Conservation (phyloP, 2,888 invertebrate genomes). For the Lycocerus yunnanus region DNA sequence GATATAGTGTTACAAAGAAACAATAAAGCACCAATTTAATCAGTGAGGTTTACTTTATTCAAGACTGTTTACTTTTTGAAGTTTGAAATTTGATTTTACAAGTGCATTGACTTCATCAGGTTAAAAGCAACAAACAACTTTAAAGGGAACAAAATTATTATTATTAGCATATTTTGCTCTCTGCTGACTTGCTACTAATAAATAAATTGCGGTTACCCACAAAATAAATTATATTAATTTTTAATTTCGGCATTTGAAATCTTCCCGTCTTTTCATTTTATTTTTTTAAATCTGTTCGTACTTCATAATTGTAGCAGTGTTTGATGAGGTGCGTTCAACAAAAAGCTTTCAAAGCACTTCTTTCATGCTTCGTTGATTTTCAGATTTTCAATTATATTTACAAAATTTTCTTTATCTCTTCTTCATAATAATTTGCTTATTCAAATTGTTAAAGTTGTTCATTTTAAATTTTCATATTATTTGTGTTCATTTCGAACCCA, state of each 20-base stretch:
- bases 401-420: background rate
- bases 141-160: background rate
- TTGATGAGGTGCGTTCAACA: background rate
- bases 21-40: background rate
- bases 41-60: background rate
- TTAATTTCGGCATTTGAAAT: background rate
- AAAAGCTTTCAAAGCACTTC: background rate
- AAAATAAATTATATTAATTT: background rate
- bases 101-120: background rate
- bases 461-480: background rate
- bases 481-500: background rate
- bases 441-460: background rate
- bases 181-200: background rate
- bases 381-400: background rate
- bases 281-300: background rate
- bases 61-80: background rate
- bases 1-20: background rate
- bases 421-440: background rate
- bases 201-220: background rate
- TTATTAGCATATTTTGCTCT: background rate
- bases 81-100: background rate
- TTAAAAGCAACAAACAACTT: background rate
- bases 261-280: background rate
- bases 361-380: background rate
- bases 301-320: background rate